phyloP scores from a whole-genome alignment of 2,797 vertebrate species.

The Sebastes hubbsi region DNA sequence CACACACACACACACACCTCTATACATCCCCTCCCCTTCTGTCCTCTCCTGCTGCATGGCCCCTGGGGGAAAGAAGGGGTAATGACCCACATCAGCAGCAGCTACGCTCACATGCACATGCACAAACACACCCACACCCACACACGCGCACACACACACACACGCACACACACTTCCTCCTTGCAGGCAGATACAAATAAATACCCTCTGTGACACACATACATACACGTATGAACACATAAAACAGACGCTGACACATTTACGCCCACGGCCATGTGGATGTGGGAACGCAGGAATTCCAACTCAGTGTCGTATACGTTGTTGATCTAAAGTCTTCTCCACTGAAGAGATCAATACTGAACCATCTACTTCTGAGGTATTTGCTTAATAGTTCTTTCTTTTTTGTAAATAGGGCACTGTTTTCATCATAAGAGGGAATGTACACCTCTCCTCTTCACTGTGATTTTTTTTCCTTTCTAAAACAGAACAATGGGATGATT shows the following conservation, averaged over 20 bases:
- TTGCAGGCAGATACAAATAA: slow-evolving; percentile 71
- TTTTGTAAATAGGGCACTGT: slow-evolving; percentile 25
- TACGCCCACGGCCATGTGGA: slow-evolving; percentile 67
- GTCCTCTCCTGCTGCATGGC: slow-evolving; percentile 66
- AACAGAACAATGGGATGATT: slow-evolving; percentile 46
- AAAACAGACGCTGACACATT: slow-evolving; percentile 74
- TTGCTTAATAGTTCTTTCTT: slow-evolving; percentile 6
- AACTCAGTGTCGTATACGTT: slow-evolving; percentile 31
- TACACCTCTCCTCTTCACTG: slow-evolving; percentile 18
- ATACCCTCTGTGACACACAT: slow-evolving; percentile 65
- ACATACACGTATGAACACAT: slow-evolving; percentile 57
- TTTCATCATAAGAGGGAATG: slow-evolving; percentile 4
- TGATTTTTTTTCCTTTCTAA: background rate
- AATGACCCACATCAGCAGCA: slow-evolving; percentile 86
- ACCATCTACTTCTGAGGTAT: background rate
- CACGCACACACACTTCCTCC: slow-evolving; percentile 28
- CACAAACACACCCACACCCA: background rate
- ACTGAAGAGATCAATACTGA: slow-evolving; percentile 29
- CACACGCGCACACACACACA: slow-evolving; percentile 12
- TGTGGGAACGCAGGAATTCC: slow-evolving; percentile 71
- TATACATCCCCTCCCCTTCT: slow-evolving; percentile 55
- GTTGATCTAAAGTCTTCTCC: slow-evolving; percentile 30
- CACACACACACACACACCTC: slow-evolving; percentile 17
- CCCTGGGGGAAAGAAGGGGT: slow-evolving; percentile 77
- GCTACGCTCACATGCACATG: slow-evolving; percentile 5